Evolutionary conservation across 1,140 invertebrate species (phyloP).

Genomic region (Drosophila sp.): DNA sequence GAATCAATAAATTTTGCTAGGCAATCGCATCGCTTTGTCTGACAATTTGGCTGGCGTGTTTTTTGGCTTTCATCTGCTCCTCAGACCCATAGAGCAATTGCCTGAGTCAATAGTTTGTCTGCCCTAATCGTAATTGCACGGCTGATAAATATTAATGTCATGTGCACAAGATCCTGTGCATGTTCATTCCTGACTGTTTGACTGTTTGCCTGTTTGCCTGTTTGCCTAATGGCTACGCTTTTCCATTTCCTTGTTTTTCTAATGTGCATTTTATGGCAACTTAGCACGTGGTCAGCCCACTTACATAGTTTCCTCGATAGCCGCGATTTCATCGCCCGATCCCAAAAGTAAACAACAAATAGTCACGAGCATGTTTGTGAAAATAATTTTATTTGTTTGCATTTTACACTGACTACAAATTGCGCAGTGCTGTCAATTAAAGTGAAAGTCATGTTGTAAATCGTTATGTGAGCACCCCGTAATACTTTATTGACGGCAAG

Average conservation of each 20-base stretch:
- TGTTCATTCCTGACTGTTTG: conserved; percentile 9
- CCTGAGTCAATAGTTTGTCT: conserved; percentile 55
- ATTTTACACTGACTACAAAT: conserved; percentile 26
- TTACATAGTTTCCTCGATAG: conserved; percentile 2
- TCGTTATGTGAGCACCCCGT: neutral
- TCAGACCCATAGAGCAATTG: conserved; percentile 3
- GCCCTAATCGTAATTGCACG: conserved; percentile 70
- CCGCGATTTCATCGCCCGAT: neutral
- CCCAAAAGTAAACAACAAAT: conserved; percentile 4
- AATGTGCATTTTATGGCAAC: conserved; percentile 67
- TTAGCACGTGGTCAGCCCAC: conserved; percentile 58
- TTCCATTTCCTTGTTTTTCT: conserved; percentile 32
- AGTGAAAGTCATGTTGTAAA: conserved; percentile 59
- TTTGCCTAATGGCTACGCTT: conserved; percentile 36
- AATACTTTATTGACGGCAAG: conserved; percentile 1
- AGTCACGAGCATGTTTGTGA: conserved; percentile 42
- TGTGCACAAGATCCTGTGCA: conserved; percentile 35
- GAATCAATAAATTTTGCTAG: conserved; percentile 78
- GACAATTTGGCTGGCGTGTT: conserved; percentile 69
- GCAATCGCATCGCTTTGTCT: conserved; percentile 71
- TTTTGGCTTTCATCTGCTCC: conserved; percentile 37
- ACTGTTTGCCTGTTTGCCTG: conserved; percentile 21
- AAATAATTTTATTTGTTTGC: conserved; percentile 50
- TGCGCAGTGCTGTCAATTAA: conserved; percentile 57
- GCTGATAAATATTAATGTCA: conserved; percentile 79